phyloP scores from a whole-genome alignment of 2,888 invertebrate genomes.

The Plagiodera versicolora region DNA sequence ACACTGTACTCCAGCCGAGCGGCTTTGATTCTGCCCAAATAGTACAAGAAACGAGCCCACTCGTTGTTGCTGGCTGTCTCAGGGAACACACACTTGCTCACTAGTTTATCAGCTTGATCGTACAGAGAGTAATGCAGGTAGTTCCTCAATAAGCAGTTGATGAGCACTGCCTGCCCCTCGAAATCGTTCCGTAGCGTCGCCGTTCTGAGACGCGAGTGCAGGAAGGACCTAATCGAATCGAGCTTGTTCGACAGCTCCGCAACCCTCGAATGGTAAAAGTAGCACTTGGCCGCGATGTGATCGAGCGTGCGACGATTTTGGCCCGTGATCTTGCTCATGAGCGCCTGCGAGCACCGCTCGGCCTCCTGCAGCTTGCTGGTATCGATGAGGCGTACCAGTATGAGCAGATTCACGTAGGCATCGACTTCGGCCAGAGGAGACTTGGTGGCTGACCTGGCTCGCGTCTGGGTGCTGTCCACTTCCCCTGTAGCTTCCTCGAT shows the following conservation, averaged over 20 bases:
- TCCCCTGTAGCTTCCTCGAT: constrained; percentile 76
- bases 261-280: constrained; percentile 91
- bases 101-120: constrained; percentile 96
- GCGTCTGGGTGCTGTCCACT: constrained; percentile 60
- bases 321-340: constrained; percentile 83
- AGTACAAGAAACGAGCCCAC: constrained; percentile 97
- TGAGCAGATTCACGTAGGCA: constrained; percentile 86
- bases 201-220: constrained; percentile 90
- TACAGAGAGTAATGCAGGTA: constrained; percentile 95
- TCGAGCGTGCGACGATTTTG: constrained; percentile 93
- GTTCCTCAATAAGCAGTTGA: constrained; percentile 93
- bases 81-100: constrained; percentile 95
- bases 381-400: constrained; percentile 86
- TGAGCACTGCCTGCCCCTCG: constrained; percentile 95
- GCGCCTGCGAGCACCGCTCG: constrained; percentile 78
- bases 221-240: constrained; percentile 80
- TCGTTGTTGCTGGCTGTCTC: constrained; percentile 98
- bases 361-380: constrained; percentile 80
- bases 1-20: constrained; percentile 97
- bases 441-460: constrained; percentile 70
- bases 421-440: constrained; percentile 88
- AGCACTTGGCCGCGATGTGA: constrained; percentile 92
- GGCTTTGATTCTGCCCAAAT: constrained; percentile 96
- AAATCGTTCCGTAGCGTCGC: constrained; percentile 94
- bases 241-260: constrained; percentile 88